Base-by-base conservation (phyloP, 2,797 vertebrate species). In the Yasuhikotakia modesta region DNA sequence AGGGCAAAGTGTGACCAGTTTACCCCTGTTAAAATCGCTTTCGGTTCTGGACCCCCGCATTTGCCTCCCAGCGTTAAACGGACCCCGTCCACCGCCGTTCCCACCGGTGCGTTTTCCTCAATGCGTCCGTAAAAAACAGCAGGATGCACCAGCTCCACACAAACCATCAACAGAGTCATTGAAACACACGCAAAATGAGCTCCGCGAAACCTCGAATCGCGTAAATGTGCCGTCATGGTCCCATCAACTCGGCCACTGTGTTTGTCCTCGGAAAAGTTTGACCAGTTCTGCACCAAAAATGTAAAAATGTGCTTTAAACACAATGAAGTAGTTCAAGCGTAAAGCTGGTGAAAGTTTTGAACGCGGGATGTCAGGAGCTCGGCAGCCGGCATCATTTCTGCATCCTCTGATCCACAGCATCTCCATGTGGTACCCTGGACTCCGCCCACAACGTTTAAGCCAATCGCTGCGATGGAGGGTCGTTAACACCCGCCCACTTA, bases 1-100 rank as follows among this genome's bases (percentile, higher is more conserved):
- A 92, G 81, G 17, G 82, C 61, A 66, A 93, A 93, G 80, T 91
- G 85, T 3, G 86, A 85, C 0, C 90, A 87, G 72, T 88, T 84
- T 13, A 89, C 82, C 32, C 91, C 92, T 16, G 46, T 81, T 32
- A 93, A 85, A 66, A 77, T 68, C 45, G 78, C 65, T 0, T 43
- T 60, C 19, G 87, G 83, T 75, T 27, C 60, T 5, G 55, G 73
- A 8, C 60, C 78, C 8, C 69, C 74, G 79, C 91, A 92, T 64
- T 78, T 67, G 14, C 70, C 71, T 68, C 73, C 74, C 7, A 88
- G 72, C n/a, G 82, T 82, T 76, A 92, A 48, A 74, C 72, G 11
- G 8, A 90, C 80, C 11, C 89, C 90, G 6, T 71, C 70, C 70
- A 93, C 92, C 21, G 81, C 78, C 22, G 91, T 89, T 69, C 89